These are phyloP conservation scores for Lepidocyrtoides sp. DNA, from an alignment of 2,888 invertebrate genomes.

Conservation along the genomic window DNA sequence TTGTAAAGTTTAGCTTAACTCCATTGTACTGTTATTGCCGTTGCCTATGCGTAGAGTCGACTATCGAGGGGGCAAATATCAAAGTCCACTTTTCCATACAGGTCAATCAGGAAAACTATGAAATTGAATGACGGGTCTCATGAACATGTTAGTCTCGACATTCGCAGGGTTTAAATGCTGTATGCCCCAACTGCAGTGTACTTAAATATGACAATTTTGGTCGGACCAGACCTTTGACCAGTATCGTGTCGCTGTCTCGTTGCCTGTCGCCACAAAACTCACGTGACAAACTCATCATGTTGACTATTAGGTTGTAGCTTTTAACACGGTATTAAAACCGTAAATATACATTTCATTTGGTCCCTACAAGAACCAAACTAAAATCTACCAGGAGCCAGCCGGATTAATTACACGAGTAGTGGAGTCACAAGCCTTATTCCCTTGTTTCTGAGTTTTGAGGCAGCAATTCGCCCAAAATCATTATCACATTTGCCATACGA, in stretches of 20 bases:
- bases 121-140: slow-evolving; percentile 15
- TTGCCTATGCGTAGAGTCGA: too few species aligned
- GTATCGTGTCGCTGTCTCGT: too few species aligned
- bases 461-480: neutral
- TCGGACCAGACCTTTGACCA: too few species aligned
- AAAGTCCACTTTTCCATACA: slow-evolving; percentile 1
- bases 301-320: neutral
- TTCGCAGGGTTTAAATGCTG: neutral
- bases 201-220: neutral
- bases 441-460: neutral
- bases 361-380: neutral
- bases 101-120: neutral
- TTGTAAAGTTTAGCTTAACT: too few species aligned
- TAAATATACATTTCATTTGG: slow-evolving; percentile 1
- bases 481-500: too few species aligned
- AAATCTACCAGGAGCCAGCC: slow-evolving; percentile 2
- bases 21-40: too few species aligned
- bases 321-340: neutral
- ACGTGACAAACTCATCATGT: too few species aligned
- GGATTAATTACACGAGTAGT: neutral
- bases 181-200: neutral
- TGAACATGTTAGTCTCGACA: slow-evolving; percentile 7
- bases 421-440: neutral
- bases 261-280: too few species aligned
- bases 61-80: neutral